Evolutionary conservation across 2,888 invertebrate genomes (phyloP), one percentile per base, ranked within the genome.

Genomic region (Pristionchus mayeri): DNA sequence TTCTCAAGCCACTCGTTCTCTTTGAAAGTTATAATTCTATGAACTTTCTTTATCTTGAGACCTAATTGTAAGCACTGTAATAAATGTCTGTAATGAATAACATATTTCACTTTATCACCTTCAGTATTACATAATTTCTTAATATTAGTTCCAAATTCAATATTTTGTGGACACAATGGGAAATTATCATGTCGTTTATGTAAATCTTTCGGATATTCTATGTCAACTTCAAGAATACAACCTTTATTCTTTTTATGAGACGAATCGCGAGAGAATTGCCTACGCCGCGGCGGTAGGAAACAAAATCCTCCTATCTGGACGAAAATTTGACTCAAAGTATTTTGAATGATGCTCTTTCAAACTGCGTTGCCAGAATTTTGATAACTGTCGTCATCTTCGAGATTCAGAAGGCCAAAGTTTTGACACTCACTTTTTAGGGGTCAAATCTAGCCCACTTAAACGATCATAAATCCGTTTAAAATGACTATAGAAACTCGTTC

Each of bases 151-250:
- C 80, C 85, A 18, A 91, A 84, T 78, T 67, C 57, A 16, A 85
- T 37, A 37, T 85, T 84, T 84, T 92, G 88, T 44, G 90, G 89
- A 60, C 86, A 89, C 48, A 92, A 86, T 7, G 93, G 91, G 83
- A 92, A 91, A 85, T 92, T 91, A 86, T 90, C 90, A 79, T 92
- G 93, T 13, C 57, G 9, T 57, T 92, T 90, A 85, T 94, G 93
- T 40, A 93, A 85, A 27, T 90, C 84, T 24, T 88, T 34, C 4
- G 93, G 93, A 88, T 94, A 94, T 48, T 92, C 89, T 37, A 94
- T 84, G 86, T 94, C 93, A 6, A 94, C 93, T 87, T 94, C 93
- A 4, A 94, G 87, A 44, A 94, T 91, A 85, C 92, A 93, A 0
- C 93, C 93, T 21, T 83, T 86, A 63, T 90, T 88, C 52, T 54